Conservation (phyloP, 1,140 invertebrate species). For the Anoplophora glabripennis region DNA sequence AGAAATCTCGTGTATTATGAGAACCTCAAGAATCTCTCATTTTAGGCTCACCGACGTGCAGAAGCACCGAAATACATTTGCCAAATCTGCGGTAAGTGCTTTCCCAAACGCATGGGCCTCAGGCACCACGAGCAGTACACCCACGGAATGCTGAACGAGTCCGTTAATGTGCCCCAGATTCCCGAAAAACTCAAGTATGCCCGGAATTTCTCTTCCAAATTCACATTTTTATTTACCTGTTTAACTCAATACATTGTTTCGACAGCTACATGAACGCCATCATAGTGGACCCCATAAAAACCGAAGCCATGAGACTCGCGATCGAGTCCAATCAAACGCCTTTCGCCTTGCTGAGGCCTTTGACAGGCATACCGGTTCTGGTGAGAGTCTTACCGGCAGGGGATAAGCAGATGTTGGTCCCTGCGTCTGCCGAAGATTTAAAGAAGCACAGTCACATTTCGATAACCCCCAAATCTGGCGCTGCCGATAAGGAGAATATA, state of each 20-base stretch:
- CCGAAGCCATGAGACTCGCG: constrained; percentile 57
- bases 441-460: constrained; percentile 44
- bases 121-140: constrained; percentile 59
- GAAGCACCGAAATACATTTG: constrained; percentile 58
- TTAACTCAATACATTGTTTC: background rate
- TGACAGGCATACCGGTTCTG: constrained; percentile 59
- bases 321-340: constrained; percentile 52
- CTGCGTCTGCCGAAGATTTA: constrained; percentile 45
- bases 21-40: background rate
- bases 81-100: constrained; percentile 56
- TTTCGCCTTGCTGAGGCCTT: constrained; percentile 58
- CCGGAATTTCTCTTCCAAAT: background rate
- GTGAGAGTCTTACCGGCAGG: constrained; percentile 57
- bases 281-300: constrained; percentile 58
- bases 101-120: constrained; percentile 54
- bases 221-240: background rate
- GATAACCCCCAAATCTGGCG: constrained; percentile 30
- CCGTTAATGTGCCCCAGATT: constrained; percentile 1
- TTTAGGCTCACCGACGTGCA: constrained; percentile 53
- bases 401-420: constrained; percentile 53
- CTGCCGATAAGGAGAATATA: constrained; percentile 4
- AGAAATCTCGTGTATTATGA: background rate
- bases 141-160: constrained; percentile 48
- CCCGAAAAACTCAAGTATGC: constrained; percentile 20
- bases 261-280: constrained; percentile 43